Conservation (phyloP, 2,797 vertebrate genomes). For the Mallotus villosus region DNA sequence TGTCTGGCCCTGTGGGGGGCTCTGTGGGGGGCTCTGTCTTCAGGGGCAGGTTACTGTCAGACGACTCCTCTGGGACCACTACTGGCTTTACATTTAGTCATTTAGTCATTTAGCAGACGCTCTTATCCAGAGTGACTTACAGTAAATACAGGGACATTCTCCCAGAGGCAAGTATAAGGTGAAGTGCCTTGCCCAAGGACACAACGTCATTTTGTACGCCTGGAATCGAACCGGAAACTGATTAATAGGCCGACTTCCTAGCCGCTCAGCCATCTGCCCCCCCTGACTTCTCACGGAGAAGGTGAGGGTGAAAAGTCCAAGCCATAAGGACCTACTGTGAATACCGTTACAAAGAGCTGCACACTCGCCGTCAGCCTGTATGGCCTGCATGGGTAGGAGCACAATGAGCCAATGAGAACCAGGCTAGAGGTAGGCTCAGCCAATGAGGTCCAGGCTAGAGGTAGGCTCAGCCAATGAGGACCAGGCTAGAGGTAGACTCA, state of each 20-base stretch:
- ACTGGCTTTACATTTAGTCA: too few species aligned
- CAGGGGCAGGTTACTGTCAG: constrained; percentile 48
- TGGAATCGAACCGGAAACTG: too few species aligned
- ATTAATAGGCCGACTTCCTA: too few species aligned
- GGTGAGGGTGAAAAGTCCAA: constrained; percentile 62
- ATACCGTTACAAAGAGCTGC: constrained; percentile 59
- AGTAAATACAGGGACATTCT: too few species aligned
- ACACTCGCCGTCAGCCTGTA: constrained; percentile 40
- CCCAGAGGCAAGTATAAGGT: too few species aligned
- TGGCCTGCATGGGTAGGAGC: constrained; percentile 43
- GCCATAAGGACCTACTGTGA: constrained; percentile 71
- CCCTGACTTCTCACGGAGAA: constrained; percentile 61
- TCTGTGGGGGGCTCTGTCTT: constrained; percentile 69
- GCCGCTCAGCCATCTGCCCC: too few species aligned
- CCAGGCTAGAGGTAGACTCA: constrained; percentile 18
- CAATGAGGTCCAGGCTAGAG: constrained; percentile 13
- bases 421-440: constrained; percentile 43
- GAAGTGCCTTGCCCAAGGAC: too few species aligned
- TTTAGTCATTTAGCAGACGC: too few species aligned
- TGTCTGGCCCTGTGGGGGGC: constrained; percentile 73
- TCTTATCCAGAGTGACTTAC: too few species aligned
- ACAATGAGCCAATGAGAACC: not conserved
- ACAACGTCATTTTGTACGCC: too few species aligned
- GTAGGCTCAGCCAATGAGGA: not conserved
- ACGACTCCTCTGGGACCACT: constrained; percentile 65